These are phyloP conservation scores for Rhagoletis zephyria DNA, from an alignment of 1,140 invertebrate genomes.

Conservation along the genomic window DNA sequence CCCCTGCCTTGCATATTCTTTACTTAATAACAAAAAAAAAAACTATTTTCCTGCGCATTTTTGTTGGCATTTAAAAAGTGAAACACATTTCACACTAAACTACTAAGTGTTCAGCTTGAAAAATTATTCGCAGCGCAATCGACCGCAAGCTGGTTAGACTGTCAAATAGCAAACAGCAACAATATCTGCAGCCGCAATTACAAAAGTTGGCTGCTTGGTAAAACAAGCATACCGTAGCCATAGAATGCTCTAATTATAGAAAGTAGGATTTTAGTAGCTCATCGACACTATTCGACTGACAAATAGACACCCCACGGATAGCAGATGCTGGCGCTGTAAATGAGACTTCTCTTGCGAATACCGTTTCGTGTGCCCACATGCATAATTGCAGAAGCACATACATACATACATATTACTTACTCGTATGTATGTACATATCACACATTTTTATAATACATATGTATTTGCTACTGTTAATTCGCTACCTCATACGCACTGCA, in stretches of 20 bases:
- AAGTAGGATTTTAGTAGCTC: constrained; percentile 17
- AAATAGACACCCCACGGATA: neutral
- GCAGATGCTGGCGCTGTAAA: neutral
- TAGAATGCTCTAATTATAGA: constrained; percentile 29
- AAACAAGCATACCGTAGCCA: neutral
- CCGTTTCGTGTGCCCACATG: neutral
- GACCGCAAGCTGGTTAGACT: neutral
- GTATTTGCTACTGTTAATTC: neutral
- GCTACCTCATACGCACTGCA: constrained; percentile 11
- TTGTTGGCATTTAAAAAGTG: constrained; percentile 13
- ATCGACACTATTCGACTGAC: neutral
- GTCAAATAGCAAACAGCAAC: neutral
- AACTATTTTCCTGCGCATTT: neutral
- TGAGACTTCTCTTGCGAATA: neutral
- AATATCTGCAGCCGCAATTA: neutral
- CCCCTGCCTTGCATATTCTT: too few species aligned
- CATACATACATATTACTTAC: neutral
- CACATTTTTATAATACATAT: too few species aligned
- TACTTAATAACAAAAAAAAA: too few species aligned
- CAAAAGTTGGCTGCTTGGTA: neutral
- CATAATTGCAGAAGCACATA: neutral
- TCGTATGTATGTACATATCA: too few species aligned
- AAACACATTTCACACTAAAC: constrained; percentile 16
- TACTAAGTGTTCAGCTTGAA: neutral
- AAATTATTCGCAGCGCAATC: neutral